These are phyloP conservation scores for Sebastes iracundus DNA, from an alignment of 2,797 vertebrate species.

Conservation along the genomic window DNA sequence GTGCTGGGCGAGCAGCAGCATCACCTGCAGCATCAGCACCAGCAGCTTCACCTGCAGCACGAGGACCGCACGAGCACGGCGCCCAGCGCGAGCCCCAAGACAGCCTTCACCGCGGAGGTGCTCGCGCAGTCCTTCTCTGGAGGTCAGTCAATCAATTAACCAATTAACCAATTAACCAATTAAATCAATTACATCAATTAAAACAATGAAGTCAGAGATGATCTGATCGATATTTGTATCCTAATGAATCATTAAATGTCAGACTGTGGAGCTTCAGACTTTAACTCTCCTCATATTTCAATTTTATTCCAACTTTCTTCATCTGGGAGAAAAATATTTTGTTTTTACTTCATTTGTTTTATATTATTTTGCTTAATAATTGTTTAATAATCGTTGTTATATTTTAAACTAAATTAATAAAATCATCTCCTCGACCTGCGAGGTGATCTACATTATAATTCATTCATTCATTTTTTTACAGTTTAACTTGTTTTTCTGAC, in stretches of 20 bases:
- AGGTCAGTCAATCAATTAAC: conserved; percentile 83
- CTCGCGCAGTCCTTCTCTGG: conserved; percentile 96
- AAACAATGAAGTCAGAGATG: background rate
- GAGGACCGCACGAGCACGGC: conserved; percentile 84
- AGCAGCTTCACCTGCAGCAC: conserved; percentile 72
- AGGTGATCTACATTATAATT: background rate
- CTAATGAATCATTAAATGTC: background rate
- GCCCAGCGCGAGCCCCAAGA: conserved; percentile 87
- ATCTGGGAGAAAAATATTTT: too few relatives aligned
- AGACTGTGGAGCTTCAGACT: background rate
- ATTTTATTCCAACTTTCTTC: too few relatives aligned
- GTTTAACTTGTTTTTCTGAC: background rate
- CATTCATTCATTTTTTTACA: background rate
- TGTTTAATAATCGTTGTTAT: too few relatives aligned
- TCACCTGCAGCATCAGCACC: conserved; percentile 81
- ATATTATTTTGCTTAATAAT: too few relatives aligned
- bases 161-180: background rate
- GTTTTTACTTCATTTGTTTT: too few relatives aligned
- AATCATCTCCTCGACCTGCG: too few relatives aligned
- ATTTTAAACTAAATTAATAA: too few relatives aligned
- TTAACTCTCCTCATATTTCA: background rate
- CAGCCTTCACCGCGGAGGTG: conserved; percentile 96
- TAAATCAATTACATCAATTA: too few relatives aligned
- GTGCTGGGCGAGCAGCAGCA: conserved; percentile 90
- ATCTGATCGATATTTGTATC: background rate